A percentile compares a stretch with the other conserved stretches of the same genome.
phyloP scores from a whole-genome alignment of 2,113 vertebrate genomes.

The Hemicordylus capensis region DNA sequence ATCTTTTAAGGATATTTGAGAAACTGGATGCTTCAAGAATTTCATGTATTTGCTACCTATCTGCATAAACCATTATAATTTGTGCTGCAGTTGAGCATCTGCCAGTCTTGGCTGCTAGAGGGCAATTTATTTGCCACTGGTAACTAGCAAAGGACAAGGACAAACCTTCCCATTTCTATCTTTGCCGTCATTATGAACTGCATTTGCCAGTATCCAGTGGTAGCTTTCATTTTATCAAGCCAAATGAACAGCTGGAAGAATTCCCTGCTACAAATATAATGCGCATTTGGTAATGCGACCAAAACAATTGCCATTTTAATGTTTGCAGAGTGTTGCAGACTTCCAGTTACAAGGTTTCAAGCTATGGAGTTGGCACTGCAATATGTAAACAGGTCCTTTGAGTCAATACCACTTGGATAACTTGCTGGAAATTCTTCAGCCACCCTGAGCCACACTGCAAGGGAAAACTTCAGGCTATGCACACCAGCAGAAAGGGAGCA shows the following conservation, averaged over 20 bases:
- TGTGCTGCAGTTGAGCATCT: not conserved
- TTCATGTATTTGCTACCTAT: not conserved
- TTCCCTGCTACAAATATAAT: too few relatives aligned
- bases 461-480: too few relatives aligned
- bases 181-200: not conserved
- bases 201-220: not conserved
- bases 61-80: too few relatives aligned
- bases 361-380: not conserved
- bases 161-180: not conserved
- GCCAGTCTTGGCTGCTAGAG: not conserved
- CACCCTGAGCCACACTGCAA: too few relatives aligned
- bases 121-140: not conserved
- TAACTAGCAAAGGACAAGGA: not conserved
- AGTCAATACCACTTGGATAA: too few relatives aligned
- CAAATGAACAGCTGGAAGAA: too few relatives aligned
- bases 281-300: too few relatives aligned
- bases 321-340: too few relatives aligned
- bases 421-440: too few relatives aligned
- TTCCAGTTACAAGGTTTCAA: not conserved
- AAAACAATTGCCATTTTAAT: too few relatives aligned
- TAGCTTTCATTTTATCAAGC: too few relatives aligned
- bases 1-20: not conserved
- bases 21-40: not conserved
- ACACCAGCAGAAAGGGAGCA: too few relatives aligned
- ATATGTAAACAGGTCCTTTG: not conserved